Evolutionary conservation across 2,113 vertebrate genomes (phyloP), one percentile per base, ranked within the genome.

Genomic region (Campylomormyrus numenius): DNA sequence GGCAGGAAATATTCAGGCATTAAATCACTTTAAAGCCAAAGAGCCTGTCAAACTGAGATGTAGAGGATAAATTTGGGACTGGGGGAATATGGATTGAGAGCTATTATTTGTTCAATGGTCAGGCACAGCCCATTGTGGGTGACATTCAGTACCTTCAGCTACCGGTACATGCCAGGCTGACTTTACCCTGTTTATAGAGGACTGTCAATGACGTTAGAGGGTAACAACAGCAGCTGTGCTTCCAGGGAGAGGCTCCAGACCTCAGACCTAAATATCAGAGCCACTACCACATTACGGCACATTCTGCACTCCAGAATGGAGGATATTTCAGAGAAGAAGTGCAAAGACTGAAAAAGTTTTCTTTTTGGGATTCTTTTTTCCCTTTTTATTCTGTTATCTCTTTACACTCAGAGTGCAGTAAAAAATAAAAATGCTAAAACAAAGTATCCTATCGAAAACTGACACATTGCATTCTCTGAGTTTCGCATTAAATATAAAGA

Each of bases 81-180:
- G 85, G 24, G 46, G 46, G 13, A 52, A 31, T 87, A 53, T 87
- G 84, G 48, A 49, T 24, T 24, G 10, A 50, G 27, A 87, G 49
- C n/a, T 87, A 35, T 87, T 87, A 87, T 53, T 53, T 53, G 50
- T 87, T 56, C 13, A 87, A 50, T 53, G 50, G 85, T 53, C 49
- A 53, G 85, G 85, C 85, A 27, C 3, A 11, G 45, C 48, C 74
- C 84, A 48, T 50, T 48, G 84, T 86, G 84, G 84, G 84, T 31
- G 45, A 49, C 84, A 49, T 17, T 50, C 84, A 50, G 42, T 49
- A 49, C n/a, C 48, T 85, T 80, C 31, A 52, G 85, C 53, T 49
- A 52, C 85, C 27, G 19, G 17, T 85, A 87, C 21, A 48, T 52
- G 85, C n/a, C 49, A 53, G 85, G 74, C 45, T 27, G 84, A 46